Evolutionary conservation across 2,888 invertebrate species (phyloP), one percentile per base, ranked within the genome.

Genomic region (Rapana venosa): DNA sequence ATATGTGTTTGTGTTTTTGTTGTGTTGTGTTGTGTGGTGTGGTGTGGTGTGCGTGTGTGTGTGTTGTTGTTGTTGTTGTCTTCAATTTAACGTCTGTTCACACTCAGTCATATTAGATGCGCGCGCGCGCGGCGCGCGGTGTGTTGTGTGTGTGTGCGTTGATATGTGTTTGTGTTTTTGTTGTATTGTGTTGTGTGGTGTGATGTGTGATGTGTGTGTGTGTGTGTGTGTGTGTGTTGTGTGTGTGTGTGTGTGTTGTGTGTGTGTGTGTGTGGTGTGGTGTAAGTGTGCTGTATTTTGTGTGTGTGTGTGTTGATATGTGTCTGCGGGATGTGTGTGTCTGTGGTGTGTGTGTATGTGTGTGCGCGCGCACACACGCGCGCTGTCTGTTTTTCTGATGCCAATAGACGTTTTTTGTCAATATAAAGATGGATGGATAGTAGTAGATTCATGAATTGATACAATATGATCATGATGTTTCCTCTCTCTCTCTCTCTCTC

Each of bases 171-270:
- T n/a, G n/a, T n/a, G n/a, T n/a, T n/a, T n/a, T n/a, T n/a, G n/a
- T n/a, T n/a, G n/a, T n/a, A n/a, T n/a, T n/a, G n/a, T n/a, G n/a
- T n/a, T n/a, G n/a, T n/a, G n/a, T n/a, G n/a, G n/a, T n/a, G n/a
- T n/a, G n/a, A n/a, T n/a, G n/a, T n/a, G n/a, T n/a, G n/a, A n/a
- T 74, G 74, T 74, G 74, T 74, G 74, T 74, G 74, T n/a, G n/a
- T 74, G 74, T 74, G n/a, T 74, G 74, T 74, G 74, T 74, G 74
- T 74, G 74, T 74, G 74, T 61, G 61, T 1, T 61, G 61, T 61
- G 74, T 74, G 74, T 74, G 26, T 74, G 74, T 74, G 11, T 74
- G 74, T 26, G 22, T 61, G 61, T 61, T 61, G 61, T 61, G 15
- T 13, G 61, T 61, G 61, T 61, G 61, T 61, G 22, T 61, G 61